These are phyloP conservation scores for Blastomussa wellsi DNA, from an alignment of 92 coral and sea anemone species.

Conservation along the genomic window DNA sequence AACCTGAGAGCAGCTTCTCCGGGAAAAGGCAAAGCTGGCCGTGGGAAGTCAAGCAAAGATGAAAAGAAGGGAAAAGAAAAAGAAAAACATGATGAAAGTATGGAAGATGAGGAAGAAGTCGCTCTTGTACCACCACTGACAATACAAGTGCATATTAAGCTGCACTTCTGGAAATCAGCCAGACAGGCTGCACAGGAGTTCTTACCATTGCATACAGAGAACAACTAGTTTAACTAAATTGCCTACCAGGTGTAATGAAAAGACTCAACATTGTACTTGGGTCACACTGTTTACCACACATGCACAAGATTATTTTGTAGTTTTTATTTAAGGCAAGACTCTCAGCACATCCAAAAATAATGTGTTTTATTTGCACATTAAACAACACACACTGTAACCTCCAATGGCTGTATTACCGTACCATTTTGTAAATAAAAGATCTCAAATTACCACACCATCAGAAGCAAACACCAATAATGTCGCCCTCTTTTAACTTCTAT, in stretches of 20 bases:
- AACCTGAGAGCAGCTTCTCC: constrained; percentile 66
- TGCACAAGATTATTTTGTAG: not conserved
- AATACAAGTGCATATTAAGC: constrained; percentile 54
- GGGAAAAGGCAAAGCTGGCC: constrained; percentile 70
- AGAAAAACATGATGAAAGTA: constrained; percentile 70
- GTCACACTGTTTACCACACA: not conserved
- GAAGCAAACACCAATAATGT: not conserved
- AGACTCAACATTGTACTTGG: not conserved
- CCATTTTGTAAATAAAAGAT: constrained; percentile 14
- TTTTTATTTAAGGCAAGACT: not conserved
- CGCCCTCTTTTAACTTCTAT: not conserved
- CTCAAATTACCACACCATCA: not conserved
- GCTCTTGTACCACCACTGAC: constrained; percentile 82
- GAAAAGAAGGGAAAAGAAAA: constrained; percentile 76
- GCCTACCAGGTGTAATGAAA: not conserved
- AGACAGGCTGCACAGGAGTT: constrained; percentile 75
- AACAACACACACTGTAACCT: not conserved
- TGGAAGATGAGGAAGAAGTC: constrained; percentile 72
- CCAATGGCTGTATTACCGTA: too few species aligned
- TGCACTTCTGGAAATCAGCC: constrained; percentile 87
- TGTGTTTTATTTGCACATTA: not conserved
- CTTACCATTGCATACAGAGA: constrained; percentile 29
- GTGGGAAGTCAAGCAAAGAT: constrained; percentile 73
- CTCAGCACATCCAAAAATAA: not conserved
- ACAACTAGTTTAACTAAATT: not conserved